Evolutionary conservation across 2,888 invertebrate genomes (phyloP), one percentile per base, ranked within the genome.

Genomic region (Brenthis hecate): DNA sequence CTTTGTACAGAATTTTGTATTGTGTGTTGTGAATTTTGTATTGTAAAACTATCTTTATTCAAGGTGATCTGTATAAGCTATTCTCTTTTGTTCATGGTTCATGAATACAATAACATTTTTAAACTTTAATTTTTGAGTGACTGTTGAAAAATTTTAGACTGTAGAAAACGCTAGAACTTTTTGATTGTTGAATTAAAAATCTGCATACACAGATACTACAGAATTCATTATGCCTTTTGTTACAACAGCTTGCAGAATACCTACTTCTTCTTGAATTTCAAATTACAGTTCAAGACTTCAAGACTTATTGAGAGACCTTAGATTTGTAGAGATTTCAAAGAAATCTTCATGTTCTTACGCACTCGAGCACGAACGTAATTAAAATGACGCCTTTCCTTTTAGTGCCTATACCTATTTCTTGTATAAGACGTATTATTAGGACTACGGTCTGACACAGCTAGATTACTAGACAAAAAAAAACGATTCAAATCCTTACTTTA

Each of bases 261-360:
- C 6, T 14, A 19, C 23, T 48, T 58, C n/a, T 28, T 50, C 14
- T 50, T 56, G 51, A 47, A 36, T 36, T 53, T 51, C 51, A 51
- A 65, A 56, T n/a, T 28, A 58, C 28, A 43, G 36, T 65, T 32
- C 23, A 43, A 60, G 61, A 50, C 47, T 65, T 32, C 23, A 43
- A 60, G 61, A 50, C 47, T 66, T 62, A 60, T 51, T 50, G 57
- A 56, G 71, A 71, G 68, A 62, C 71, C 66, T n/a, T 63, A 55
- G n/a, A 16, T 32, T 53, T 23, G 51, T 19, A 23, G 23, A 57
- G 68, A 68, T 71, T 66, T 63, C 71, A 66, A 62, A 54, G 65
- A 68, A 68, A 68, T 62, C 71, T 51, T 47, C 48, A 51, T 50
- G 61, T 66, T 65, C 60, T 56, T 51, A 65, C 56, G 56, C 51